phyloP scores from a whole-genome alignment of 2,888 invertebrate genomes.

The Sarcophaga rosellei region DNA sequence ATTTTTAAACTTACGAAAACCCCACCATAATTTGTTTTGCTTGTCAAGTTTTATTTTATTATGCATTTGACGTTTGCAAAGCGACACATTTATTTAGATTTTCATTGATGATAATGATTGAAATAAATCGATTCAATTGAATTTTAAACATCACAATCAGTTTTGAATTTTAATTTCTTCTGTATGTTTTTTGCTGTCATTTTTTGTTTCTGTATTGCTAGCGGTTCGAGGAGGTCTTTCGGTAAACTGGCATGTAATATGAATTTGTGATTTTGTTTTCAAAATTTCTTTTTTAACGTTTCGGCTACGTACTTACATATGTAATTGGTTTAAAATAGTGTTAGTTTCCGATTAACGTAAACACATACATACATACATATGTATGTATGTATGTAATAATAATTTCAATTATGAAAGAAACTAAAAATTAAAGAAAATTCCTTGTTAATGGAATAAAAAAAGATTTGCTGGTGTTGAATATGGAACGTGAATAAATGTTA shows the following conservation, averaged over 20 bases:
- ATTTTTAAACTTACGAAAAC: conserved; percentile 14
- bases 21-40: conserved; percentile 36
- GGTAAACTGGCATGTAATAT: no score
- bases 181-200: not conserved
- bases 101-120: conserved; percentile 72
- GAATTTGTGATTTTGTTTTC: no score
- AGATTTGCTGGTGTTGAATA: no score
- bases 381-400: no score
- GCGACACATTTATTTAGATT: conserved; percentile 71
- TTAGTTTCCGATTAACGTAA: conserved; percentile 49
- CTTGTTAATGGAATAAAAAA: no score
- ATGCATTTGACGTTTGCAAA: conserved; percentile 62
- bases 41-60: conserved; percentile 54
- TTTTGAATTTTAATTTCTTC: conserved; percentile 64
- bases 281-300: not conserved
- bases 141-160: conserved; percentile 67
- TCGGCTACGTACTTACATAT: conserved; percentile 25
- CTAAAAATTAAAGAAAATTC: no score
- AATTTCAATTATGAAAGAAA: no score
- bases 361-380: not conserved
- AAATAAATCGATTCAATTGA: conserved; percentile 71
- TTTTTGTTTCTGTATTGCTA: conserved; percentile 5
- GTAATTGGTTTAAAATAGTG: conserved; percentile 54
- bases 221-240: no score
- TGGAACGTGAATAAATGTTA: no score